phyloP scores from a whole-genome alignment of 2,797 vertebrate species.

The Champsocephalus esox region DNA sequence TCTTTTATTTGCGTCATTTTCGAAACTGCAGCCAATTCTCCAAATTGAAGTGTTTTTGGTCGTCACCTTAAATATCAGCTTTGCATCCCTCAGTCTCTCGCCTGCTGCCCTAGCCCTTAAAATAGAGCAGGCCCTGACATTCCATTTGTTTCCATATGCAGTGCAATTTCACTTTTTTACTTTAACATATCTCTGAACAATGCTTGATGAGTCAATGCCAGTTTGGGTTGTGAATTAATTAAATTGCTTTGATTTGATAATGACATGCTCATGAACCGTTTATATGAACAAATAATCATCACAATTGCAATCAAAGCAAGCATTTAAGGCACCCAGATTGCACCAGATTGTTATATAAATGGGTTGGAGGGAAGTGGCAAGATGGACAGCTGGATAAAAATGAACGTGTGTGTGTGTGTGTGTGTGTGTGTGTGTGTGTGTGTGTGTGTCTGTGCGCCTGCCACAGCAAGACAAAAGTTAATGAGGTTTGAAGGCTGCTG shows the following conservation, averaged over 20 bases:
- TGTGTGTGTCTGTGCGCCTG: conserved; percentile 49
- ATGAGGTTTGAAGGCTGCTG: conserved; percentile 86
- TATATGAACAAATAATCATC: conserved; percentile 4
- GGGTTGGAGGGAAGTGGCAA: conserved; percentile 23
- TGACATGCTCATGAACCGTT: background rate
- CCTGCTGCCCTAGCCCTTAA: conserved; percentile 10
- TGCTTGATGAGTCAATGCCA: background rate
- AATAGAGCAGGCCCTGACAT: background rate
- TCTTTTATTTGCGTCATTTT: too few species aligned
- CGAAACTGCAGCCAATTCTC: too few species aligned
- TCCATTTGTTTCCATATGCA: conserved; percentile 1
- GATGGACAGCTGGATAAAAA: conserved; percentile 51
- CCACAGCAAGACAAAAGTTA: conserved; percentile 86
- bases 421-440: background rate
- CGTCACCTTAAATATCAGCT: too few species aligned
- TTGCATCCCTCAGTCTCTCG: too few species aligned
- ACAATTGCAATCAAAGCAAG: conserved; percentile 18
- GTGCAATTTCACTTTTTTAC: background rate
- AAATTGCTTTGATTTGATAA: conserved; percentile 26
- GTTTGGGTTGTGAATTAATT: background rate
- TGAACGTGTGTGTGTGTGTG: background rate
- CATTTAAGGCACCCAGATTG: conserved; percentile 8
- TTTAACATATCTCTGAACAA: background rate
- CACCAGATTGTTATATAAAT: background rate
- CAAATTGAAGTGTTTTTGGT: too few species aligned